Conservation (phyloP, 92 coral and sea anemone genomes). For the Hydrozoanthus gracilis region DNA sequence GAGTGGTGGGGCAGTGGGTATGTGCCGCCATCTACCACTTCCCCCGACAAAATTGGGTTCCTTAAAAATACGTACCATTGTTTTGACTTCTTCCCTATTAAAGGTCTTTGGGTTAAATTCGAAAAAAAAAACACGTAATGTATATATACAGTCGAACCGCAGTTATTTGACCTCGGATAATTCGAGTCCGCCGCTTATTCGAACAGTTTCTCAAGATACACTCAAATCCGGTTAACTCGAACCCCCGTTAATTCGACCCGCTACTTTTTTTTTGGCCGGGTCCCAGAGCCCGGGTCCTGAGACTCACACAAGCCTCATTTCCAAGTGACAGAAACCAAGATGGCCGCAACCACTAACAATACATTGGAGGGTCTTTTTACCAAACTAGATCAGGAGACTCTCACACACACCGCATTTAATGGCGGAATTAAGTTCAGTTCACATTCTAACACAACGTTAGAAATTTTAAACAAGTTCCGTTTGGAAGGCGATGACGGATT, state of each 20-base stretch:
- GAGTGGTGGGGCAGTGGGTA: too few species aligned
- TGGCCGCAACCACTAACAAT: conserved; percentile 22
- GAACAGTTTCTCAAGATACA: background rate
- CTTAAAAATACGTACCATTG: too few species aligned
- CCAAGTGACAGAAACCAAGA: conserved; percentile 3
- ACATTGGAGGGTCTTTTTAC: conserved; percentile 13
- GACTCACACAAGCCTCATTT: background rate
- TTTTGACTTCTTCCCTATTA: too few species aligned
- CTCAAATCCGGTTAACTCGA: too few species aligned
- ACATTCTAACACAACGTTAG: conserved; percentile 17
- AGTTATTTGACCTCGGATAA: background rate
- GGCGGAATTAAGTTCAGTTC: conserved; percentile 39
- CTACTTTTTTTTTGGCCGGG: background rate
- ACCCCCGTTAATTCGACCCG: too few species aligned
- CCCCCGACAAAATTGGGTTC: too few species aligned
- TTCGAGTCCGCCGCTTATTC: background rate
- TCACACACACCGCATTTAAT: background rate
- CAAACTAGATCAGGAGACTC: conserved; percentile 27
- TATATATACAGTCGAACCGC: too few species aligned
- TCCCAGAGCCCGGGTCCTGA: too few species aligned
- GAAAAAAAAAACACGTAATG: too few species aligned
- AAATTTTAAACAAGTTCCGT: conserved; percentile 38
- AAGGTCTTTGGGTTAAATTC: too few species aligned
- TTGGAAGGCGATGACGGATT: conserved; percentile 45
- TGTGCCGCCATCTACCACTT: too few species aligned